Evolutionary conservation across 2,797 vertebrate species (phyloP).

Genomic region (Linurgus olivaceus): DNA sequence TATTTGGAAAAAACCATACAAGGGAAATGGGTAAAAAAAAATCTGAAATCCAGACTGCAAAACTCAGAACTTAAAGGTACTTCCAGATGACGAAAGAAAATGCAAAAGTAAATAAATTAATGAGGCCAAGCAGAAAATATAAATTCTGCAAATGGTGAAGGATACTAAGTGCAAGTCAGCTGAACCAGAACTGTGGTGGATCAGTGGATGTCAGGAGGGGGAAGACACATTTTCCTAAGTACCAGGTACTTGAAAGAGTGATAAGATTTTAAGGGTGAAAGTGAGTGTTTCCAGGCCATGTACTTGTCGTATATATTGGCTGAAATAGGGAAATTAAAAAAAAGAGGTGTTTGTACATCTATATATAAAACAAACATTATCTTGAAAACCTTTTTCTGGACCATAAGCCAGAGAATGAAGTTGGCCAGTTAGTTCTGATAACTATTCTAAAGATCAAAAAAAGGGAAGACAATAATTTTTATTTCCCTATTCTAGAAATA

Average conservation of each 20-base stretch:
- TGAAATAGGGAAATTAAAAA: slow-evolving; percentile 1
- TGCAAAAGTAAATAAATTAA: neutral
- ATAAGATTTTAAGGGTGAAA: slow-evolving; percentile 38
- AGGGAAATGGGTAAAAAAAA: neutral
- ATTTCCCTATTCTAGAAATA: neutral
- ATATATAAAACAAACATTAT: neutral
- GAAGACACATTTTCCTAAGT: neutral
- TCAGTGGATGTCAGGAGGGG: neutral
- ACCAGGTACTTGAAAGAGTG: neutral
- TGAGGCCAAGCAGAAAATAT: neutral
- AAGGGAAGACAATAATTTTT: neutral
- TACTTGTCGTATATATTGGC: neutral
- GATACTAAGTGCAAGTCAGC: neutral
- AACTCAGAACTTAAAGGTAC: neutral
- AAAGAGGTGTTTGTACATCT: neutral
- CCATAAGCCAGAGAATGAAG: neutral
- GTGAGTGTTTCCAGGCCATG: neutral
- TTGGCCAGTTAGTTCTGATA: neutral
- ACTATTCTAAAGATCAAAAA: neutral
- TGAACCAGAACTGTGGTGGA: neutral
- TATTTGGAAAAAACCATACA: neutral
- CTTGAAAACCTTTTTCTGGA: neutral
- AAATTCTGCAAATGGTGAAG: neutral
- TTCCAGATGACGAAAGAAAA: neutral
- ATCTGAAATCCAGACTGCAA: neutral